Evolutionary conservation across 2,113 vertebrate species (phyloP).

Genomic region (Atrichornis clamosus): DNA sequence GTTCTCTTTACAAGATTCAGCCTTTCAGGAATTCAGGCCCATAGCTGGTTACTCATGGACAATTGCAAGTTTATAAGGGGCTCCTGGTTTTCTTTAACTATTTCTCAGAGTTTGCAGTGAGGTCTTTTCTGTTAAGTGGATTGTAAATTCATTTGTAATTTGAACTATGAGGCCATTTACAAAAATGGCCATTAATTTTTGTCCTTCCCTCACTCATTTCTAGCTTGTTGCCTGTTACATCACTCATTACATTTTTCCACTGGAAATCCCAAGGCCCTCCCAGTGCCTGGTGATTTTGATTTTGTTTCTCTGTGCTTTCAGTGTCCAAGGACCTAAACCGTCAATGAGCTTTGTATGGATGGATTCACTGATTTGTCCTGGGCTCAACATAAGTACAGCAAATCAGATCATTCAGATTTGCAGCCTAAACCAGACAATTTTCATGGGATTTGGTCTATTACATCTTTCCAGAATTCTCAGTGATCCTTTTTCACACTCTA

Average conservation of each 20-base stretch:
- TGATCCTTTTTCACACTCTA: slow-evolving; percentile 56
- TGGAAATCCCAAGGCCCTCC: background rate
- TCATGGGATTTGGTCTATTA: slow-evolving; percentile 26
- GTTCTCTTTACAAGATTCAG: slow-evolving; percentile 74
- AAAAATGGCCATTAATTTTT: background rate
- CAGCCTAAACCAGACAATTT: slow-evolving; percentile 25
- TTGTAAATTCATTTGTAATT: slow-evolving; percentile 44
- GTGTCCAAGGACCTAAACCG: background rate
- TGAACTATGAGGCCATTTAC: background rate
- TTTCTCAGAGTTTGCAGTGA: background rate
- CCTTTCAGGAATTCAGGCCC: slow-evolving; percentile 69
- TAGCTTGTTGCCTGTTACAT: background rate
- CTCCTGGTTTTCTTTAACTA: slow-evolving; percentile 30
- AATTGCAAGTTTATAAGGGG: slow-evolving; percentile 55
- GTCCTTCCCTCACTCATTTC: background rate
- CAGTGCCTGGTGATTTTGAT: background rate
- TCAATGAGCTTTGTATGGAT: slow-evolving; percentile 39
- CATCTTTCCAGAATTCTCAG: slow-evolving; percentile 30
- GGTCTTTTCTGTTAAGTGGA: background rate
- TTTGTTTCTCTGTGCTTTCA: background rate
- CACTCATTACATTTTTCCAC: background rate
- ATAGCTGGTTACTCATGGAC: slow-evolving; percentile 53
- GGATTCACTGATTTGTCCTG: slow-evolving; percentile 42
- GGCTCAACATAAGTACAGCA: background rate
- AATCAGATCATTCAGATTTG: slow-evolving; percentile 51